Percentiles rank a stretch among this genome's conserved stretches.
phyloP scores from a whole-genome alignment of 2,113 vertebrate species.

The Anas platyrhynchos region DNA sequence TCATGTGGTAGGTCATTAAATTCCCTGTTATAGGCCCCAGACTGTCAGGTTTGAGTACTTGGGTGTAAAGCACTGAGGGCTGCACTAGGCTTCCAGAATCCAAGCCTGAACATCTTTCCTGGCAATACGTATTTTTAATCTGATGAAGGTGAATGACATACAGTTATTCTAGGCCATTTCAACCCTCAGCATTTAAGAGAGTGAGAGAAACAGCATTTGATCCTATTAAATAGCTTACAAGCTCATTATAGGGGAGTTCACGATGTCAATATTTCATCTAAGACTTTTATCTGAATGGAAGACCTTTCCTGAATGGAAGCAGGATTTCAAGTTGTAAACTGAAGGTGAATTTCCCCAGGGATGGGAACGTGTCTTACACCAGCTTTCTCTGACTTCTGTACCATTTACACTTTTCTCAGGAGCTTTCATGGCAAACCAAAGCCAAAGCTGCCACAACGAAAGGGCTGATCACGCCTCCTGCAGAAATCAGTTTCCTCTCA shows the following conservation, averaged over 20 bases:
- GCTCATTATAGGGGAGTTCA: background rate
- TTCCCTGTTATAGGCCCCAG: accelerated
- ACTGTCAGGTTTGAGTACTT: background rate
- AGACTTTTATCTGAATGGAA: background rate
- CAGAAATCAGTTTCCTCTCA: background rate
- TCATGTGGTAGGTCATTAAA: background rate
- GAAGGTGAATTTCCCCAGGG: background rate
- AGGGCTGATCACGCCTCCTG: background rate
- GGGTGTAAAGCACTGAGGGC: background rate
- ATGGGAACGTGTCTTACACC: accelerated
- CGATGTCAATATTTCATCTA: background rate
- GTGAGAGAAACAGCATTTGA: background rate
- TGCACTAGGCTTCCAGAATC: background rate
- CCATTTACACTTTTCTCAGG: background rate
- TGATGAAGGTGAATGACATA: background rate
- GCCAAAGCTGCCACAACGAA: background rate
- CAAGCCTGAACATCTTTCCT: background rate
- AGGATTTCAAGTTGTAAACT: background rate
- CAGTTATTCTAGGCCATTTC: background rate
- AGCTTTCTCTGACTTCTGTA: background rate
- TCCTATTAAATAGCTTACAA: background rate
- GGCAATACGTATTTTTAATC: background rate
- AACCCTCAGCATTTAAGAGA: background rate
- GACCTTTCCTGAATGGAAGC: background rate
- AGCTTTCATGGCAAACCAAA: background rate